These are phyloP conservation scores for Subacronicta megacephala DNA, from an alignment of 2,888 invertebrate genomes.

Conservation along the genomic window DNA sequence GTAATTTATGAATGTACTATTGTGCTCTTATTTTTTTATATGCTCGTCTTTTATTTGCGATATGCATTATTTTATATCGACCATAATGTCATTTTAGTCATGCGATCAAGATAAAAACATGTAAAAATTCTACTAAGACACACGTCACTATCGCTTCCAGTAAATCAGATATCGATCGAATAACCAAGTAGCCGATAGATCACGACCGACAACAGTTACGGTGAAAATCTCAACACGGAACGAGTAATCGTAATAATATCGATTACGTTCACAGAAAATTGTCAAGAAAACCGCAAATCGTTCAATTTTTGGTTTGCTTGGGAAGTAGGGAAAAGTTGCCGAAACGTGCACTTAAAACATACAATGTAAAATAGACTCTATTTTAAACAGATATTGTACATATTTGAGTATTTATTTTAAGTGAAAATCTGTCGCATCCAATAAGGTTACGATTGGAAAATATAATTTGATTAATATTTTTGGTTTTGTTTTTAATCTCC, in stretches of 20 bases:
- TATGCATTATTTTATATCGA: not conserved
- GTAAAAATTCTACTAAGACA: conserved; percentile 15
- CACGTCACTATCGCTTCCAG: conserved; percentile 52
- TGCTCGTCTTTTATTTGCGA: not conserved
- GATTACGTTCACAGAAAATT: conserved; percentile 46
- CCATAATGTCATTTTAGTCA: not conserved
- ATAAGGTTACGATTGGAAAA: not conserved
- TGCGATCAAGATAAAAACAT: conserved; percentile 16
- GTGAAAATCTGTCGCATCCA: not conserved
- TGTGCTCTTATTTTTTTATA: not conserved
- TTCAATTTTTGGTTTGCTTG: conserved; percentile 21
- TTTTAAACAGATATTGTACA: fast-evolving
- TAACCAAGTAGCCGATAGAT: conserved; percentile 63
- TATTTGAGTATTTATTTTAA: not conserved
- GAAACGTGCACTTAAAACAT: not conserved
- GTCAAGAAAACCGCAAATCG: conserved; percentile 51
- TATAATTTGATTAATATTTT: conserved; percentile 11
- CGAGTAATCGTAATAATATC: conserved; percentile 64
- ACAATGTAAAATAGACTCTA: conserved; percentile 21
- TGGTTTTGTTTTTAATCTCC: not conserved
- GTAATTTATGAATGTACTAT: not conserved
- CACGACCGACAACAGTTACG: conserved; percentile 61
- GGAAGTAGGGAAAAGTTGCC: conserved; percentile 33
- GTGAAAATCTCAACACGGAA: conserved; percentile 66
- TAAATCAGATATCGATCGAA: conserved; percentile 35